A percentile compares a stretch with the other conserved stretches of the same genome.
These are phyloP conservation scores for Trachemys scripta DNA, from an alignment of 2,113 vertebrate genomes.

Conservation along the genomic window DNA sequence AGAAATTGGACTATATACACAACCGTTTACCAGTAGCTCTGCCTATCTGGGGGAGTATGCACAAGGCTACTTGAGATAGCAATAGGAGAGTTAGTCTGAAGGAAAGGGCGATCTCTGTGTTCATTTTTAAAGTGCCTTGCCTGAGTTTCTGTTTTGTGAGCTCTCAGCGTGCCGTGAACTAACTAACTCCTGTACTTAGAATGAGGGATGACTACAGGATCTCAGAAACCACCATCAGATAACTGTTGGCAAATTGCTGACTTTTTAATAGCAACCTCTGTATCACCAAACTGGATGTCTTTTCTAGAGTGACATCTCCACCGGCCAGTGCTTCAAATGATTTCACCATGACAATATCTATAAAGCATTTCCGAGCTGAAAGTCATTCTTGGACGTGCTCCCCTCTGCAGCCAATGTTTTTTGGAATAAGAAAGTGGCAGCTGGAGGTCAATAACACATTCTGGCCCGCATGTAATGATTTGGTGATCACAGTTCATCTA, in stretches of 20 bases:
- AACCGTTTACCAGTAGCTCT: background rate
- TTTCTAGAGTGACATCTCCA: background rate
- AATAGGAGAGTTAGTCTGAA: background rate
- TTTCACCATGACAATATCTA: background rate
- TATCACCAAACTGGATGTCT: background rate
- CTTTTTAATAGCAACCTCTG: background rate
- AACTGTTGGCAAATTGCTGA: background rate
- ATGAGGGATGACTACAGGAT: background rate
- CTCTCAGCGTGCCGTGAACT: background rate
- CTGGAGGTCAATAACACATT: background rate
- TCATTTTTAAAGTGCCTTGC: background rate
- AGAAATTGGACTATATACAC: slow-evolving; percentile 5
- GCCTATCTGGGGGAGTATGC: background rate
- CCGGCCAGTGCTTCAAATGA: background rate
- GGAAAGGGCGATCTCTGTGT: background rate
- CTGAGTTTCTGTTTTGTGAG: background rate
- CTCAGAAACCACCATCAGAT: background rate
- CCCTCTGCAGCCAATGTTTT: background rate
- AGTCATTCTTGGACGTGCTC: background rate
- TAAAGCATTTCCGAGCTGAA: background rate
- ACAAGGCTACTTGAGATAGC: background rate
- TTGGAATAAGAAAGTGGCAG: background rate
- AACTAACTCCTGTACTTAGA: background rate
- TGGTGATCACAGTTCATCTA: background rate
- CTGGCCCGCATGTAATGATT: background rate